A percentile compares a stretch with the other conserved stretches of the same genome.
Conservation (phyloP, 1,140 invertebrate species). For the Odontomachus brunneus region DNA sequence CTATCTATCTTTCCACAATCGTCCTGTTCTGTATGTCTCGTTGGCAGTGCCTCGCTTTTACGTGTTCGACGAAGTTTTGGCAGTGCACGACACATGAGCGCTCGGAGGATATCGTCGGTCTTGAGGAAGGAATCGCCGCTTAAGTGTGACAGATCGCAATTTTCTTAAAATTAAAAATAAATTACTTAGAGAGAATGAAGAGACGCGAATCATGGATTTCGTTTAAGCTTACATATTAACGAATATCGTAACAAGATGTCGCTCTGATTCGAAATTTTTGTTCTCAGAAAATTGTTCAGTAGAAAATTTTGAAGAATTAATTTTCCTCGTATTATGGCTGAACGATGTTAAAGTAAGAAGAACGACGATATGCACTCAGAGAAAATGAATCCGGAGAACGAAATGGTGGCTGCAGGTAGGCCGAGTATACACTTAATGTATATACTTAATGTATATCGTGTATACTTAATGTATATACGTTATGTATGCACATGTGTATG, state of each 20-base stretch:
- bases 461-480: neutral
- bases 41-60: constrained; percentile 65
- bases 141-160: neutral
- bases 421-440: neutral
- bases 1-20: neutral
- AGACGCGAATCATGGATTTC: neutral
- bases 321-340: too few relatives aligned
- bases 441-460: too few relatives aligned
- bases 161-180: constrained; percentile 12
- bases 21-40: constrained; percentile 20
- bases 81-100: constrained; percentile 54
- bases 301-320: neutral
- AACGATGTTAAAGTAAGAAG: neutral
- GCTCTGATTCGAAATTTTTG: too few relatives aligned
- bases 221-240: neutral
- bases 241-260: too few relatives aligned
- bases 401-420: constrained; percentile 30
- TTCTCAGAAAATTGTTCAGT: too few relatives aligned
- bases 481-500: neutral
- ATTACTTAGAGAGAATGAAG: neutral
- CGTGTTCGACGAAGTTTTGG: constrained; percentile 57
- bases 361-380: constrained; percentile 25
- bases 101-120: constrained; percentile 24
- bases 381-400: constrained; percentile 13
- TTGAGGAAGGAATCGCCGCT: neutral